phyloP scores from a whole-genome alignment of 2,113 vertebrate genomes.

The Protomyctophum bolini region DNA sequence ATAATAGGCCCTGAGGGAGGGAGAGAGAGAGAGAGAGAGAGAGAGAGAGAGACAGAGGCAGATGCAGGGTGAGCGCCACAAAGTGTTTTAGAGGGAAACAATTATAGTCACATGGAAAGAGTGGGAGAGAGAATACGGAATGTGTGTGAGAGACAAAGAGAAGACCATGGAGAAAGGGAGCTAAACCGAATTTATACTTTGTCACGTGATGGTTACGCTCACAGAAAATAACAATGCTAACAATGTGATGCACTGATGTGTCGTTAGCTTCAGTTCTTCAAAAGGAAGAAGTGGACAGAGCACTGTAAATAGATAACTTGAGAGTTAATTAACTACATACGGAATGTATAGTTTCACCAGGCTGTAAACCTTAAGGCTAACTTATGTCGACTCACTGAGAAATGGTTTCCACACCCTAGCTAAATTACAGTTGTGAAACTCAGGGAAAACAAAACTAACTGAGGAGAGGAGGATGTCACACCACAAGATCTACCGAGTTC shows the following conservation, averaged over 20 bases:
- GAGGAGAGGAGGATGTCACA: no score
- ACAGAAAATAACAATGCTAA: no score
- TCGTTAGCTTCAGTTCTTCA: no score
- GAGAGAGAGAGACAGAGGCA: not conserved
- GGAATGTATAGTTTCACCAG: not conserved
- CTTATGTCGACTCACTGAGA: no score
- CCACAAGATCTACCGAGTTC: no score
- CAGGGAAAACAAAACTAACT: no score
- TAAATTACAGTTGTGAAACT: no score
- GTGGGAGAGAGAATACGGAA: not conserved
- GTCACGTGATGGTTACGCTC: no score
- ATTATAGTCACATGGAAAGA: no score
- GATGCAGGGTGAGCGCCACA: not conserved
- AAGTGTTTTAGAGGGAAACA: no score
- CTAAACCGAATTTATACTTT: not conserved
- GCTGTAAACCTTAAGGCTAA: no score
- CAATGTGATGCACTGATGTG: not conserved
- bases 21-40: not conserved
- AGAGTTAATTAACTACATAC: not conserved
- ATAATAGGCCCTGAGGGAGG: constrained; percentile 86
- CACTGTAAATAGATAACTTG: constrained; percentile 1
- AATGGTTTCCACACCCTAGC: no score
- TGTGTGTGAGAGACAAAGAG: not conserved
- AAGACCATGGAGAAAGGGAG: not conserved
- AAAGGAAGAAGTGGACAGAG: not conserved